These are phyloP conservation scores for Glareola pratincola DNA, from an alignment of 2,113 vertebrate genomes.

Conservation along the genomic window DNA sequence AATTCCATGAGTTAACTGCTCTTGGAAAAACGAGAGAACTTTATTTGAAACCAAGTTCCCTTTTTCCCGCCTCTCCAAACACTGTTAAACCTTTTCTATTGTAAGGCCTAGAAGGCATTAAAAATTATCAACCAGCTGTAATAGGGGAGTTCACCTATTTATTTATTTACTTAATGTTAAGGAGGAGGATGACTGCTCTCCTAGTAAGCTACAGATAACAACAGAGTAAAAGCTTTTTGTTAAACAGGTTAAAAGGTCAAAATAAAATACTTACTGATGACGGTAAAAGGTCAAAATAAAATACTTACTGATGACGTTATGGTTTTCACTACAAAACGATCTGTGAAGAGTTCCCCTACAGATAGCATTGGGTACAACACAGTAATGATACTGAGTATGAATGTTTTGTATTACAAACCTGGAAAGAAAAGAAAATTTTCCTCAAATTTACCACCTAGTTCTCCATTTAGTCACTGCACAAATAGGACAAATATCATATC, in stretches of 20 bases:
- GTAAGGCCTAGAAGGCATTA: background rate
- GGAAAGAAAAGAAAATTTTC: background rate
- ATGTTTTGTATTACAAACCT: background rate
- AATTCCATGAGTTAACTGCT: background rate
- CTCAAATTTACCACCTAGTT: background rate
- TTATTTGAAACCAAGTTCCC: background rate
- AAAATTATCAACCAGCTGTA: background rate
- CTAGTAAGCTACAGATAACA: background rate
- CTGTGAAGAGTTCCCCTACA: background rate
- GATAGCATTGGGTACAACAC: background rate
- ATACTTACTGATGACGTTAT: background rate
- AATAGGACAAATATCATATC: background rate
- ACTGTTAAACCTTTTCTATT: background rate
- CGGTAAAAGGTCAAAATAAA: background rate
- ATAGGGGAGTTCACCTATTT: background rate
- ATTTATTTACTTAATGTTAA: background rate
- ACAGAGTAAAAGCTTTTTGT: background rate
- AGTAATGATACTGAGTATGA: background rate
- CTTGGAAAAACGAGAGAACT: background rate
- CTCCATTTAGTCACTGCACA: background rate
- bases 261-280: background rate
- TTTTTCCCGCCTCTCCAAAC: background rate
- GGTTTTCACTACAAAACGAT: background rate
- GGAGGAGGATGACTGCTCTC: background rate
- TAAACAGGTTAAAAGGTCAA: background rate